Evolutionary conservation across 2,888 invertebrate genomes (phyloP), one percentile per base, ranked within the genome.

Genomic region (Crepidodera aurea): DNA sequence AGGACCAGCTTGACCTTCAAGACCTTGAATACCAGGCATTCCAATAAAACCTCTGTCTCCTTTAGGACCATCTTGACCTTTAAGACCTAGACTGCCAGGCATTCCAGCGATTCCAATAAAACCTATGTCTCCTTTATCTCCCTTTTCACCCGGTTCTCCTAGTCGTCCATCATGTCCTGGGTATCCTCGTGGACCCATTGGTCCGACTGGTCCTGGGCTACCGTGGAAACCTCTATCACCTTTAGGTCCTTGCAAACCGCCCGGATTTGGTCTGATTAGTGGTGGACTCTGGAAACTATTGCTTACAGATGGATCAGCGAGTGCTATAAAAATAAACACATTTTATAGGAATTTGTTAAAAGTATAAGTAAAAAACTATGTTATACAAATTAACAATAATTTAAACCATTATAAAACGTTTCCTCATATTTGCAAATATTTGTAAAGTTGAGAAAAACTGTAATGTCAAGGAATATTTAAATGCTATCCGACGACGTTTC

Each of bases 131-230:
- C 87, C 87, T 69, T 83, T 83, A 13, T 87, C 86, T 67, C 93
- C 93, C 71, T 87, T 87, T 0, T 82, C 81, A 42, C 94, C 93
- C 65, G 83, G 83, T 2, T 81, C 79, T 42, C 93, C 93, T 2
- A 81, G 78, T 27, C 83, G 65, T 18, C 93, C 93, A 27, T 84
- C 83, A 3, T 78, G 67, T 42, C 92, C 93, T 39, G 83, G 82
- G 29, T 77, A 70, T 34, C 92, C 92, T 54, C 85, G 84, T 6
- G 75, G 74, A 10, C 93, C 93, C 66, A 87, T 85, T 46, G 82
- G 75, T 25, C 93, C 93, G 37, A 88, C 86, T 22, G 83, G 77
- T 10, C 93, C 92, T 16, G 87, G 82, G 56, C 83, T 55, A 60
- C 90, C 90, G 65, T 84, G 83, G 15, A 78, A 79, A 8, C 91